Conservation (phyloP, 2,888 invertebrate genomes). For the Tolmerus cingulatus region DNA sequence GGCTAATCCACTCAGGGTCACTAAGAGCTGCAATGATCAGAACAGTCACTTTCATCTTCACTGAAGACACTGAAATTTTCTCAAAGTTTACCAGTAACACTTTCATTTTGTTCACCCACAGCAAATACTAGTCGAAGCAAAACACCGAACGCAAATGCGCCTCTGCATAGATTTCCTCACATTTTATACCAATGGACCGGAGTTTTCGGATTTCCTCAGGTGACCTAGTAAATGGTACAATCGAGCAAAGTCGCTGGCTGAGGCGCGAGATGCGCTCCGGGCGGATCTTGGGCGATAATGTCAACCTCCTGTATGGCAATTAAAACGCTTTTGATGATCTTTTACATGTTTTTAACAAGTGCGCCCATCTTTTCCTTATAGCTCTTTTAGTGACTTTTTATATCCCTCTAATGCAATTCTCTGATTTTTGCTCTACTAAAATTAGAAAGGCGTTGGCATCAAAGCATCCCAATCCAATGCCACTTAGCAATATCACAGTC, state of each 20-base stretch:
- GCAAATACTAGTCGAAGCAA: slow-evolving; percentile 8
- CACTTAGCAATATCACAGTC: neutral
- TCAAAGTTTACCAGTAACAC: slow-evolving; percentile 16
- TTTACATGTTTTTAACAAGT: neutral
- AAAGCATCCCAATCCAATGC: neutral
- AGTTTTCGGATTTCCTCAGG: slow-evolving; percentile 29
- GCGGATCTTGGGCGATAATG: neutral
- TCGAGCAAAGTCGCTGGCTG: neutral
- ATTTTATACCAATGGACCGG: slow-evolving; percentile 30
- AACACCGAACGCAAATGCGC: slow-evolving; percentile 3
- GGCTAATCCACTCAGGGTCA: slow-evolving; percentile 41
- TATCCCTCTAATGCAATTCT: neutral
- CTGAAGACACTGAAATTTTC: neutral
- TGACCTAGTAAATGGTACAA: slow-evolving; percentile 29
- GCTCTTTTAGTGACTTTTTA: neutral
- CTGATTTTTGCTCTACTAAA: neutral
- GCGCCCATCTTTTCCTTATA: neutral
- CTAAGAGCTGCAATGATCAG: slow-evolving; percentile 33
- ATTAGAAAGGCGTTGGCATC: neutral
- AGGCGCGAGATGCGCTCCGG: neutral
- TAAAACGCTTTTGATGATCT: neutral
- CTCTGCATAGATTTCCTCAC: slow-evolving; percentile 14
- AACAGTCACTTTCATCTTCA: neutral
- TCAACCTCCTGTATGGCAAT: neutral
- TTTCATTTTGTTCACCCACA: slow-evolving; percentile 14